These are phyloP conservation scores for Hassar affinis DNA, from an alignment of 2,113 vertebrate genomes.

Conservation along the genomic window DNA sequence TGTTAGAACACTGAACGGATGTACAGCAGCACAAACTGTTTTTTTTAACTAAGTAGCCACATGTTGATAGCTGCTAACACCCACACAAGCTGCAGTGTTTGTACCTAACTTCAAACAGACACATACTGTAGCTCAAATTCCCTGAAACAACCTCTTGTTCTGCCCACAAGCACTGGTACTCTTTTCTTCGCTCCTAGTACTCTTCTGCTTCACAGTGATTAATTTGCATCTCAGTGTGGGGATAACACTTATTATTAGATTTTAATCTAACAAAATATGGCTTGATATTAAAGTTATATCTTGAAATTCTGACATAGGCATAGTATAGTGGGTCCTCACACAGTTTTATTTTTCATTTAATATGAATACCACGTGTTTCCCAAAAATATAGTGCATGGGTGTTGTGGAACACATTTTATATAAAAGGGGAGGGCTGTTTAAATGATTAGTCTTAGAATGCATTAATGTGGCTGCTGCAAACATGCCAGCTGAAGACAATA, in stretches of 20 bases:
- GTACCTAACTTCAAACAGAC: conserved; percentile 11
- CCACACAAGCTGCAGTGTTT: conserved; percentile 36
- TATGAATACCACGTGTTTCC: neutral
- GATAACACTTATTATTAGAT: neutral
- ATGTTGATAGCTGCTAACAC: conserved; percentile 36
- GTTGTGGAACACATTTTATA: conserved; percentile 3
- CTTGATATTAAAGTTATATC: neutral
- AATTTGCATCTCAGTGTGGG: conserved; percentile 13
- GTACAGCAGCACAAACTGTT: conserved; percentile 24
- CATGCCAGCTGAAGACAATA: conserved; percentile 15
- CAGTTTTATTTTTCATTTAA: no score
- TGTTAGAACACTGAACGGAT: conserved; percentile 41
- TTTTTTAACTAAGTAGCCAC: neutral
- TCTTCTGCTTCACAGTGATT: neutral
- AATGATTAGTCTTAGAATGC: neutral
- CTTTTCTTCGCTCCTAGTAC: neutral
- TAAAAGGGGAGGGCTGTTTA: neutral
- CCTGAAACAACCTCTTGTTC: conserved; percentile 17
- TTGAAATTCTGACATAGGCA: conserved; percentile 7
- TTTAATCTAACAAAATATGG: neutral
- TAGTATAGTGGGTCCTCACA: neutral
- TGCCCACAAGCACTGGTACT: conserved; percentile 7
- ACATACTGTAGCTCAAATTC: conserved; percentile 9
- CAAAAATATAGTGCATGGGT: neutral
- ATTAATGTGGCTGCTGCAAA: neutral